Evolutionary conservation across 2,113 vertebrate species (phyloP), one percentile per base, ranked within the genome.

Genomic region (Ammodramus savannarum): DNA sequence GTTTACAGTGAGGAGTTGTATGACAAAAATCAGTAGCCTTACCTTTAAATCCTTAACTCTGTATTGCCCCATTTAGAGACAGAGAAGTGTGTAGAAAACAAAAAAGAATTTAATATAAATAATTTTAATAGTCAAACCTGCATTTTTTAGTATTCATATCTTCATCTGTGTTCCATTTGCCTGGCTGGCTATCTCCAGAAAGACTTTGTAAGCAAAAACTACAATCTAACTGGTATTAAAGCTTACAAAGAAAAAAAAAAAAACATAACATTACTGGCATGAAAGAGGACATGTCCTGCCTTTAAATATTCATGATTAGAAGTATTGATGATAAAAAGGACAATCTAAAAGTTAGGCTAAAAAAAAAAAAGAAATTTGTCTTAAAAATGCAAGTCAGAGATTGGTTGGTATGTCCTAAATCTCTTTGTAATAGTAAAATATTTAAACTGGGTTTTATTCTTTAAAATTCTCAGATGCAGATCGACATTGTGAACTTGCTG

Each of bases 401-500:
- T 32, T 67, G 65, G n/a, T 65, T 90, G 54, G 19, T 87, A 11
- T 59, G 18, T 87, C 89, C 81, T 90, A 57, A 43, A 81, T 75
- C 22, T 74, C 26, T 78, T 73, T 72, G 27, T 74, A 44, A 63
- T 49, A 55, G 22, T 59, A 29, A 65, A 54, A 93, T 72, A 34
- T 39, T 89, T 85, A 82, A 91, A 90, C 74, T 86, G 39, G 80
- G 46, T 63, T 96, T 89, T 71, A 68, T 95, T 92, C 88, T 94
- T 94, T 94, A 75, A 94, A 92, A 89, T 98, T 97, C 98, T 97
- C 98, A 99, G 99, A 99, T 97, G 98, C 99, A 97, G 98, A 99
- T 97, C 98, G 98, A 96, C 98, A 98, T 93, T 98, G 98, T 44
- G 99, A 99, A 76, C 98, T 98, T 77, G 97, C 98, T 94, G 98